These are phyloP conservation scores for Halocaridina rubra DNA, from an alignment of 2,888 invertebrate genomes.

Conservation along the genomic window DNA sequence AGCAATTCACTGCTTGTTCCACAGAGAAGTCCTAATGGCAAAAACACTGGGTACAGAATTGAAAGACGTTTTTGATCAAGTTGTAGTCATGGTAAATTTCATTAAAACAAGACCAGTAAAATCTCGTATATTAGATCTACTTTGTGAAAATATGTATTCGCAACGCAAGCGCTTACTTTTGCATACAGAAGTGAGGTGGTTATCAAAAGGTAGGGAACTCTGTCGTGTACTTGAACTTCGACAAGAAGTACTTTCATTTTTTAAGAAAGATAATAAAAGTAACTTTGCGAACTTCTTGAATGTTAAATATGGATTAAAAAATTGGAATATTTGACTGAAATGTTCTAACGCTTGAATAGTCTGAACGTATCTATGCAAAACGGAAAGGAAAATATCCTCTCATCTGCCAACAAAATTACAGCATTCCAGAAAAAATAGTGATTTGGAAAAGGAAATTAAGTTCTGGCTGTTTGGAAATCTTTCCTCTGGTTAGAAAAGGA, in stretches of 20 bases:
- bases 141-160: too few species aligned
- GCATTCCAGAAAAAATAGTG: slow-evolving; percentile 17
- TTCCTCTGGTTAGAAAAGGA: too few species aligned
- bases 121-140: not conserved
- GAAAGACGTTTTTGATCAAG: not conserved
- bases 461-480: too few species aligned
- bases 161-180: not conserved
- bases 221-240: not conserved
- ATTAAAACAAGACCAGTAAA: not conserved
- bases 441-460: too few species aligned
- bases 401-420: not conserved
- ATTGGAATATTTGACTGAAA: slow-evolving; percentile 17
- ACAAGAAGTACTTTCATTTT: not conserved
- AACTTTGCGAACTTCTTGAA: too few species aligned
- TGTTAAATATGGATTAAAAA: not conserved
- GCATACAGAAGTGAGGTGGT: not conserved
- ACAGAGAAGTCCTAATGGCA: not conserved
- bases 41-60: not conserved
- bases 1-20: not conserved
- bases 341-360: not conserved
- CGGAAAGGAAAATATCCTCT: not conserved
- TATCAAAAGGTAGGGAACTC: not conserved
- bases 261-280: not conserved
- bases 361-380: not conserved
- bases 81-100: slow-evolving; percentile 2